A percentile compares a stretch with the other conserved stretches of the same genome.
These are phyloP conservation scores for Poeciliopsis gracilis DNA, from an alignment of 2,797 vertebrate genomes.

Conservation along the genomic window DNA sequence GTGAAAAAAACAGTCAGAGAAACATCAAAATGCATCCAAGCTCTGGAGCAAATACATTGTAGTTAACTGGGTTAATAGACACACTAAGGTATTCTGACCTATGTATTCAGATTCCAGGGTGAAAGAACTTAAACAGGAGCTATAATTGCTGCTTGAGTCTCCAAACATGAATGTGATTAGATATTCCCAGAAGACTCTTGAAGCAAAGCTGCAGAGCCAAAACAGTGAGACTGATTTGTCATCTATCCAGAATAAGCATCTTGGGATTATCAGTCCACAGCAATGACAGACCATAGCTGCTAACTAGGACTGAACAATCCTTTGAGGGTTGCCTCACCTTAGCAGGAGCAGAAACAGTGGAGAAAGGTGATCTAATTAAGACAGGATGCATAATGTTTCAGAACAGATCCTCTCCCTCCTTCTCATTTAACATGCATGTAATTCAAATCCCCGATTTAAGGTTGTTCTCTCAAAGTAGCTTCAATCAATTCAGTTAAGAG, in stretches of 20 bases:
- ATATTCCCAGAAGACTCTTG: constrained; percentile 34
- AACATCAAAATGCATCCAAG: background rate
- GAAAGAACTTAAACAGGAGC: constrained; percentile 36
- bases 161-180: constrained; percentile 47
- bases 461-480: background rate
- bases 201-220: constrained; percentile 30
- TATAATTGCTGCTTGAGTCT: constrained; percentile 40
- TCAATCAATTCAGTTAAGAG: background rate
- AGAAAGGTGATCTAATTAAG: constrained; percentile 64
- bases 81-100: constrained; percentile 44
- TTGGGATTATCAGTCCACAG: constrained; percentile 53
- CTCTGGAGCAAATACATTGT: constrained; percentile 32
- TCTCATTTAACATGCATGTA: constrained; percentile 9
- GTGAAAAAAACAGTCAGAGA: background rate
- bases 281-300: constrained; percentile 52
- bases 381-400: constrained; percentile 44
- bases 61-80: constrained; percentile 40
- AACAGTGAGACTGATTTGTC: constrained; percentile 27
- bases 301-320: constrained; percentile 44
- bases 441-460: constrained; percentile 22
- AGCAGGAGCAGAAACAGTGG: constrained; percentile 28
- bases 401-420: constrained; percentile 14
- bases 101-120: constrained; percentile 33
- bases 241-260: constrained; percentile 33
- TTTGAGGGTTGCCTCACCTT: constrained; percentile 26